Percentiles rank a stretch among this genome's conserved stretches.
Evolutionary conservation across 2,888 invertebrate species (phyloP).

Genomic region (Alsophila aescularia): DNA sequence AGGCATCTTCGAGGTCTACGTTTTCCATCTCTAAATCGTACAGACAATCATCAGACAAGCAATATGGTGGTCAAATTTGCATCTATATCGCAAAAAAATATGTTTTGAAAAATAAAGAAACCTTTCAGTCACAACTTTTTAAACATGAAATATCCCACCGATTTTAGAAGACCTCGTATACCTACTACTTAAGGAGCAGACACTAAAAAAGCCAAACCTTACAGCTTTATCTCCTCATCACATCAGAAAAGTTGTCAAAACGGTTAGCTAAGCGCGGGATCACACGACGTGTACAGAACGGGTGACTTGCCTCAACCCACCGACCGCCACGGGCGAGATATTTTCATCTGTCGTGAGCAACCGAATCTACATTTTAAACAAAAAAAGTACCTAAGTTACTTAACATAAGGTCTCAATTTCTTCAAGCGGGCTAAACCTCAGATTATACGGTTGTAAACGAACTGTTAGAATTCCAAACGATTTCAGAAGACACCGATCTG

Average conservation of each 20-base stretch:
- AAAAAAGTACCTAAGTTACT: slow-evolving; percentile 30
- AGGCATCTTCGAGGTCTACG: no score
- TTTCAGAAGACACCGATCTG: slow-evolving; percentile 78
- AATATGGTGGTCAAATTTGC: no score
- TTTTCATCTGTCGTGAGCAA: slow-evolving; percentile 15
- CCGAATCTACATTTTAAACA: slow-evolving; percentile 5
- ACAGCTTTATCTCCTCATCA: slow-evolving; percentile 48
- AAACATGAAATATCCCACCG: neutral
- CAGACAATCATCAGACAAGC: no score
- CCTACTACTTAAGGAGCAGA: slow-evolving; percentile 15
- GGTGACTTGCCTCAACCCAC: slow-evolving; percentile 60
- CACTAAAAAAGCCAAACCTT: slow-evolving; percentile 44
- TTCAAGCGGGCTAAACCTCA: slow-evolving; percentile 20
- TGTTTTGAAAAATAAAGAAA: no score
- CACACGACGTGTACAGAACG: slow-evolving; percentile 79
- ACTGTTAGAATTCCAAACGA: slow-evolving; percentile 76
- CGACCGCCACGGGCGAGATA: slow-evolving; percentile 48
- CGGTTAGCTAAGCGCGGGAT: slow-evolving; percentile 82
- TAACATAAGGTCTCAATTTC: slow-evolving; percentile 43
- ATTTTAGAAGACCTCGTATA: neutral
- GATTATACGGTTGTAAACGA: slow-evolving; percentile 56
- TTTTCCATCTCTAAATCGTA: no score
- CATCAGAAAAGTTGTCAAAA: slow-evolving; percentile 80
- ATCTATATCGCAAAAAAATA: no score
- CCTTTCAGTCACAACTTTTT: neutral